Evolutionary conservation across 1,140 invertebrate genomes (phyloP).

Genomic region (Chrysomallon squamiferum): DNA sequence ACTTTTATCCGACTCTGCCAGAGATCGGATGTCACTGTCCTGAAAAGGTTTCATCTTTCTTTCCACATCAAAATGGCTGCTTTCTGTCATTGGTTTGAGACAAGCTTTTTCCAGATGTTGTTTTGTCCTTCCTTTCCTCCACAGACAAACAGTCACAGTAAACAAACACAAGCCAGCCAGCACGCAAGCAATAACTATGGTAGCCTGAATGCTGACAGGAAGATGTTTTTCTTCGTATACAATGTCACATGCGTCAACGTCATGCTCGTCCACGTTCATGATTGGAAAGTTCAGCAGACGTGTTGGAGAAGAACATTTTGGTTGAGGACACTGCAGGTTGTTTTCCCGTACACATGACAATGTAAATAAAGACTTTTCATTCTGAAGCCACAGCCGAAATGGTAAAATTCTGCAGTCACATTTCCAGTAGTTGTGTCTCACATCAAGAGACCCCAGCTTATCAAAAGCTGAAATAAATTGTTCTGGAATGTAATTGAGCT

Average conservation of each 20-base stretch:
- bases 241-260: conserved; percentile 22
- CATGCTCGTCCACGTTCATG: conserved; percentile 11
- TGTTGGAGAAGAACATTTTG: conserved; percentile 26
- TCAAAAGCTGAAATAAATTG: conserved; percentile 23
- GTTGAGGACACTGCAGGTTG: conserved; percentile 19
- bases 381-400: conserved; percentile 34
- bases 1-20: conserved; percentile 47
- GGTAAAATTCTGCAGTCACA: conserved; percentile 46
- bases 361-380: conserved; percentile 1
- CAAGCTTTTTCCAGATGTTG: conserved; percentile 17
- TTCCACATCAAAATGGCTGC: conserved; percentile 22
- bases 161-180: conserved; percentile 20
- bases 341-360: conserved; percentile 13
- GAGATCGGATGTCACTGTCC: conserved; percentile 30
- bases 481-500: conserved; percentile 32
- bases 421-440: conserved; percentile 39
- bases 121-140: conserved; percentile 18
- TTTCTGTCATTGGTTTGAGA: conserved; percentile 15
- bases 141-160: conserved; percentile 27
- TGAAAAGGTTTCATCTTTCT: conserved; percentile 27
- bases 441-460: conserved; percentile 18
- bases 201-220: conserved; percentile 25
- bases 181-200: conserved; percentile 28
- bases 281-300: conserved; percentile 9
- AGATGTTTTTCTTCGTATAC: not conserved